Percentiles rank a stretch among this genome's conserved stretches.
phyloP scores from a whole-genome alignment of 2,113 vertebrate genomes.

The Neopipo cinnamomea region DNA sequence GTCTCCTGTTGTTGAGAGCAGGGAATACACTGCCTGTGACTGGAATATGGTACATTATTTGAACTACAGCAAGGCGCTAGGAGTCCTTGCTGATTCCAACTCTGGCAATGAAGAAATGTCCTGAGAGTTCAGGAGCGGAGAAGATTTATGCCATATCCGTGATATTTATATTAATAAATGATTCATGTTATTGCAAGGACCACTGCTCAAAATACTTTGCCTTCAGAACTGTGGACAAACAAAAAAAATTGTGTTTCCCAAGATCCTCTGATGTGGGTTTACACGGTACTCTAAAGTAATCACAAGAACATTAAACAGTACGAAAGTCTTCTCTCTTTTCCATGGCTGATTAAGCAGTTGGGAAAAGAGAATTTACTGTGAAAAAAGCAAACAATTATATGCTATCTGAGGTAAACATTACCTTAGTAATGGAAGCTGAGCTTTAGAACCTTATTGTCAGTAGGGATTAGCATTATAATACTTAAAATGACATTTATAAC shows the following conservation, averaged over 20 bases:
- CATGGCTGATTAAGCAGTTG: slow-evolving; percentile 86
- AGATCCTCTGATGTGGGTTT: slow-evolving; percentile 32
- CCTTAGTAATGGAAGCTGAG: slow-evolving; percentile 86
- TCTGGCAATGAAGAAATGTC: slow-evolving; percentile 1
- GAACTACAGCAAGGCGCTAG: neutral
- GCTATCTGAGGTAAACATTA: slow-evolving; percentile 91
- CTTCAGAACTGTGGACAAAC: slow-evolving; percentile 40
- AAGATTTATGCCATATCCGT: slow-evolving; percentile 47
- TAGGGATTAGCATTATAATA: slow-evolving; percentile 85
- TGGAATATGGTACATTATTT: slow-evolving; percentile 33
- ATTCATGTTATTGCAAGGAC: slow-evolving; percentile 41
- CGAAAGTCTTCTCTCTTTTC: slow-evolving; percentile 76
- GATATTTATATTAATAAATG: slow-evolving; percentile 65
- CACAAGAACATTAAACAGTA: slow-evolving; percentile 67
- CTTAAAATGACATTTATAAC: slow-evolving; percentile 92
- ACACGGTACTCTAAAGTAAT: slow-evolving; percentile 60
- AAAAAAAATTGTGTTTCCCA: slow-evolving; percentile 13
- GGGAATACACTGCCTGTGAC: slow-evolving; percentile 45
- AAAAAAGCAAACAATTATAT: slow-evolving; percentile 84
- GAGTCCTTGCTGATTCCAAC: neutral
- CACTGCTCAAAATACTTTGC: slow-evolving; percentile 31
- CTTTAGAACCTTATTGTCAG: slow-evolving; percentile 86
- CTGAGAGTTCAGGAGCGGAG: slow-evolving; percentile 36
- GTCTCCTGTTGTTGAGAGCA: slow-evolving; percentile 23
- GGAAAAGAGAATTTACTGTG: slow-evolving; percentile 81